phyloP scores from a whole-genome alignment of 2,888 invertebrate species.

The Eristalis arbustorum region DNA sequence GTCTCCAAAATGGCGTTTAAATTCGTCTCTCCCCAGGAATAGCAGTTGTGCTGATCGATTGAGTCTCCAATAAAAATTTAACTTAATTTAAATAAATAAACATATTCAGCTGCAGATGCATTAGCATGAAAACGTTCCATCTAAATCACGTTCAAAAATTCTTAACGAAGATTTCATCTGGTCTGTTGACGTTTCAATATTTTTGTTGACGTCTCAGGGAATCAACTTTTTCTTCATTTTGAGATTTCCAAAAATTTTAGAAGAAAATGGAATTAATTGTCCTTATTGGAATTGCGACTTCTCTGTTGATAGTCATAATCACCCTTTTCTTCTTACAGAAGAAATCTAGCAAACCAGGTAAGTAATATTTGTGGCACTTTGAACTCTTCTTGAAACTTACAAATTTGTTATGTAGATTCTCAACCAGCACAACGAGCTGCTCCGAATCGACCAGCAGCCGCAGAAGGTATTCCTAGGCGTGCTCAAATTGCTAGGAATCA shows the following conservation, averaged over 20 bases:
- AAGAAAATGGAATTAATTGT: constrained; percentile 80
- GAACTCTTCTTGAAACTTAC: no score
- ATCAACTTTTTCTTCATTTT: background rate
- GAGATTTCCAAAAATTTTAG: background rate
- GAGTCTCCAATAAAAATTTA: no score
- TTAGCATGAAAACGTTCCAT: no score
- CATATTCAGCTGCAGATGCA: no score
- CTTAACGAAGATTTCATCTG: background rate
- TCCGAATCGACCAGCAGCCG: constrained; percentile 78
- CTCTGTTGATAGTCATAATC: constrained; percentile 78
- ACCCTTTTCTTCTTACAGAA: constrained; percentile 78
- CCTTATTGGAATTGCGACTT: constrained; percentile 80
- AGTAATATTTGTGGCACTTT: background rate
- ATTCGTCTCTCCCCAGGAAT: no score
- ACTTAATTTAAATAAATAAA: no score
- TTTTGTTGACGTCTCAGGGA: constrained; percentile 51
- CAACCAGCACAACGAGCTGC: constrained; percentile 69
- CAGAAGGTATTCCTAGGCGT: constrained; percentile 84
- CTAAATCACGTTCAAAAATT: background rate
- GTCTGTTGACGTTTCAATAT: constrained; percentile 75
- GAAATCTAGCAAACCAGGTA: constrained; percentile 71
- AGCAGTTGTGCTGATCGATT: no score
- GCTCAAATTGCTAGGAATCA: constrained; percentile 88
- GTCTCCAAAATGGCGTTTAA: no score
- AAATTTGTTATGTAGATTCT: background rate